Base-by-base conservation (phyloP, 2,797 vertebrate species). In the Peromyscus attwateri region DNA sequence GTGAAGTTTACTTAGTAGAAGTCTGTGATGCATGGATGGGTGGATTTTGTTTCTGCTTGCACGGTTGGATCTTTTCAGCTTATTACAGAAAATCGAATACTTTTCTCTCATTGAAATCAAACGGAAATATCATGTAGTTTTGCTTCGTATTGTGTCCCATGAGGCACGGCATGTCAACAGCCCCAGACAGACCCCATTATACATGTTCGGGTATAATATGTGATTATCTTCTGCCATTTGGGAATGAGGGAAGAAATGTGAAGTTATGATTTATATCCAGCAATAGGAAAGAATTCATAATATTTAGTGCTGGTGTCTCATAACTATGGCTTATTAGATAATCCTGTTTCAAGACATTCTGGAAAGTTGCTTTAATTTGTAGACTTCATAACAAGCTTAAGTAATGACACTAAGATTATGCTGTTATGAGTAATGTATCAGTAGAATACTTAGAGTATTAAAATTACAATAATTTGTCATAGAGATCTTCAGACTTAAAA, bases 51-150 rank as follows among this genome's bases (percentile, higher is more conserved):
- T 79, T 88, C 71, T 89, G 31, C 46, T 37, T 84, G 12, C 83
- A 43, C 68, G 79, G 34, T 64, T 64, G 82, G 76, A 82, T 49
- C 49, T 37, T 95, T 80, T 23, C 49, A 87, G 16, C 64, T 1
- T 66, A 77, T 6, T 17, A 37, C 16, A 81, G 16, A 27, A 97
- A 97, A 90, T 80, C 73, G 68, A 92, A 77, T 68, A 75, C 14
- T 57, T 93, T 93, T 82, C 57, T 85, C 17, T 75, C 9, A 43
- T 94, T 80, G 60, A 93, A 88, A 73, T 5, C 2, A 29, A 93
- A 49, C 40, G 60, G 25, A 94, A 87, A 52, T 79, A 29, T 46
- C 40, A 83, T 88, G 31, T 85, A 52, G 34, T 88, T 95, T 55
- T 13, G 25, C 6, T 76, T 89, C 64, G 1, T 68, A 11, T 27